Conservation (phyloP, 2,888 invertebrate species). For the Catocala sponsa region DNA sequence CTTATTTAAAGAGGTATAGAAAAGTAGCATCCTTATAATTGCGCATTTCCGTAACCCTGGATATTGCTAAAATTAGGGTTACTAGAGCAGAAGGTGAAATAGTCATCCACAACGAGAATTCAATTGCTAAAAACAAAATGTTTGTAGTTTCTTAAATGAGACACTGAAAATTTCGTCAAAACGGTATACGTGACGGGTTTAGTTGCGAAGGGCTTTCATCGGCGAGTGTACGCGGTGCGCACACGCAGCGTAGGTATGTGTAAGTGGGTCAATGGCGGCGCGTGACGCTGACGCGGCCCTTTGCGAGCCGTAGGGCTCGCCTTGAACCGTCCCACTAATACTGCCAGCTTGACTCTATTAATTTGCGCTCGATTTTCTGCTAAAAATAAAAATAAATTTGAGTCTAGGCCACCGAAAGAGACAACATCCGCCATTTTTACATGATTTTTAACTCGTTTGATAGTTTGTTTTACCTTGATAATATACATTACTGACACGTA, state of each 20-base stretch:
- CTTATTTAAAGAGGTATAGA: too few species aligned
- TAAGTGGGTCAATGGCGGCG: constrained; percentile 86
- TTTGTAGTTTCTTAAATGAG: too few species aligned
- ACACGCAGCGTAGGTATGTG: constrained; percentile 72
- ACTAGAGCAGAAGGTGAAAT: too few species aligned
- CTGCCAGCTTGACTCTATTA: constrained; percentile 73
- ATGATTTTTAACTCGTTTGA: constrained; percentile 10
- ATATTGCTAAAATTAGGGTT: too few species aligned
- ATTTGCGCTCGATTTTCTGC: constrained; percentile 79
- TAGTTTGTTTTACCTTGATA: constrained; percentile 8
- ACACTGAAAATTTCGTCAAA: constrained; percentile 5
- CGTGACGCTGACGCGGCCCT: constrained; percentile 86
- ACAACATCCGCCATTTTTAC: constrained; percentile 33
- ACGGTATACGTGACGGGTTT: constrained; percentile 70
- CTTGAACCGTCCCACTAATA: constrained; percentile 81
- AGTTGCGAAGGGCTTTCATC: constrained; percentile 72
- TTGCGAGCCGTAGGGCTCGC: constrained; percentile 80
- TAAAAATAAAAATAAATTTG: constrained; percentile 67
- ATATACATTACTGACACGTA: background rate
- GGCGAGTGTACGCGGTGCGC: constrained; percentile 78
- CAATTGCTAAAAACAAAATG: too few species aligned
- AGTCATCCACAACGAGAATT: too few species aligned
- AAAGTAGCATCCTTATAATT: too few species aligned
- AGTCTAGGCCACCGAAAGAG: constrained; percentile 42
- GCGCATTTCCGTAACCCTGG: too few species aligned